Percentiles rank a stretch among this genome's conserved stretches.
These are phyloP conservation scores for Myrmophylax atrothorax DNA, from an alignment of 2,113 vertebrate species.

Conservation along the genomic window DNA sequence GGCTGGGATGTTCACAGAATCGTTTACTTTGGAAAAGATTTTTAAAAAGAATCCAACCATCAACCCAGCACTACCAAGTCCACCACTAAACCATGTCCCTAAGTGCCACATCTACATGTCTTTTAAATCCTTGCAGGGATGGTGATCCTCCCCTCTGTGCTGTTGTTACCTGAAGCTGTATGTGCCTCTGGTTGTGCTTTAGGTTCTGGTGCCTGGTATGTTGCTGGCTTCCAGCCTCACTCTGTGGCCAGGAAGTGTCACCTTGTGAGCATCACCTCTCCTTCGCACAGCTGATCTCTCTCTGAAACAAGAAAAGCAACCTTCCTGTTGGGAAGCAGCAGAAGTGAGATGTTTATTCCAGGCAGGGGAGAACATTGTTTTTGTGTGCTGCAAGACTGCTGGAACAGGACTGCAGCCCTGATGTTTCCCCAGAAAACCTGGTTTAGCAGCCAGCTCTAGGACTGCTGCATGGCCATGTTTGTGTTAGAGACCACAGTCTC, in stretches of 20 bases:
- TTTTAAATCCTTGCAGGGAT: neutral
- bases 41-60: neutral
- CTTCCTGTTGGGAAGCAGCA: neutral
- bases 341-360: neutral
- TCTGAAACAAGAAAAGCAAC: neutral
- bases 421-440: neutral
- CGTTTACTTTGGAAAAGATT: neutral
- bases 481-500: neutral
- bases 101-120: neutral
- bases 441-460: neutral
- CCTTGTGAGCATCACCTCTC: neutral
- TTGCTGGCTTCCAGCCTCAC: neutral
- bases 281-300: neutral
- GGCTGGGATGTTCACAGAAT: neutral
- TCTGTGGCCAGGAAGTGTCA: neutral
- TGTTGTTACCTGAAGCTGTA: neutral
- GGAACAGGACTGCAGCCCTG: neutral
- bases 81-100: neutral
- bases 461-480: accelerated
- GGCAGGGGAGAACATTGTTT: neutral
- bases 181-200: neutral
- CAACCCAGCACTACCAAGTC: neutral
- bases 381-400: neutral
- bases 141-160: neutral
- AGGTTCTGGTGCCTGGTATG: neutral